Percentiles rank a stretch among this genome's conserved stretches.
Evolutionary conservation across 2,888 invertebrate genomes (phyloP).

Genomic region (Drosophila ezoana): DNA sequence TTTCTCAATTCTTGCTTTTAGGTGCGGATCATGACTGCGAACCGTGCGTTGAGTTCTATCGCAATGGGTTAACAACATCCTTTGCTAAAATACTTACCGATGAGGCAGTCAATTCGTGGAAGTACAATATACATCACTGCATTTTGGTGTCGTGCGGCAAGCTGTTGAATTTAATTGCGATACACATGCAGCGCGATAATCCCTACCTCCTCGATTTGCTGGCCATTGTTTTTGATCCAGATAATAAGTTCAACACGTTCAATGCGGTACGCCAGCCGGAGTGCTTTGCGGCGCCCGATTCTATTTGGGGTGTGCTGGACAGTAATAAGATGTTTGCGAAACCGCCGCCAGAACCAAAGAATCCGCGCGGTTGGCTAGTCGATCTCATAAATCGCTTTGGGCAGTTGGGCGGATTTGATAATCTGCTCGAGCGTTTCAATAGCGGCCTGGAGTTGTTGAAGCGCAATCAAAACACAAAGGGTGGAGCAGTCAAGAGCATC

Average conservation of each 20-base stretch:
- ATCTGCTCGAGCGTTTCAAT: conserved; percentile 93
- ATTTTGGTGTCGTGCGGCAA: conserved; percentile 97
- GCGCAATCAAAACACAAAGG: conserved; percentile 84
- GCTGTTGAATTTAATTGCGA: conserved; percentile 95
- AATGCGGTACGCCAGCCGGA: conserved; percentile 84
- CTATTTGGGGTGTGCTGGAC: conserved; percentile 87
- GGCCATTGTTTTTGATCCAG: conserved; percentile 97
- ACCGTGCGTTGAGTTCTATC: conserved; percentile 97
- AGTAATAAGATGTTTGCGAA: conserved; percentile 88
- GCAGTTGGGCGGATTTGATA: conserved; percentile 94
- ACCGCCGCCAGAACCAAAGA: conserved; percentile 90
- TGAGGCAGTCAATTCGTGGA: conserved; percentile 99
- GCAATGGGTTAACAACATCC: conserved; percentile 96
- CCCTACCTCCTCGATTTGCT: conserved; percentile 95
- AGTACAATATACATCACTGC: conserved; percentile 97
- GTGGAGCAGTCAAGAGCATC: conserved; percentile 21
- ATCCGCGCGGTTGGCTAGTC: conserved; percentile 97
- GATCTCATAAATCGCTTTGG: conserved; percentile 98
- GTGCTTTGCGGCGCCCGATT: conserved; percentile 82
- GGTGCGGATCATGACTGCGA: conserved; percentile 95
- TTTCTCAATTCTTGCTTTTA: conserved; percentile 76
- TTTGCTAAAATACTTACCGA: conserved; percentile 98
- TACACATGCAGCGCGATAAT: conserved; percentile 95
- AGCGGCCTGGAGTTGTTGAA: conserved; percentile 88
- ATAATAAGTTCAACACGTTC: conserved; percentile 92